These are phyloP conservation scores for Papilio gigon DNA, from an alignment of 2,888 invertebrate species.

Conservation along the genomic window DNA sequence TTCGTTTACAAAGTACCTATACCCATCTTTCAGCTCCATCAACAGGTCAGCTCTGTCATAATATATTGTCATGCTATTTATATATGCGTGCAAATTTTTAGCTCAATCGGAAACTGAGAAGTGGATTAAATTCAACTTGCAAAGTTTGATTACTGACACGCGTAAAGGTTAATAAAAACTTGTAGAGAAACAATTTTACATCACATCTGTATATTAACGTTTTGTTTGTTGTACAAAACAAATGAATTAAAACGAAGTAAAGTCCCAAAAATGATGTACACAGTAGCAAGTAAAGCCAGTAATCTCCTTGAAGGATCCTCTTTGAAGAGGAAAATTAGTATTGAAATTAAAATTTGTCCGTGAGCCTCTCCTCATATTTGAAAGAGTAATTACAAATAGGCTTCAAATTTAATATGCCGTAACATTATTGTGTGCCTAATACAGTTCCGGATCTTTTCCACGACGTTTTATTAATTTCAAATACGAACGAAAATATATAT, in stretches of 20 bases:
- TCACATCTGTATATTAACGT: no score
- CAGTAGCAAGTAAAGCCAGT: background rate
- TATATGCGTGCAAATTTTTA: no score
- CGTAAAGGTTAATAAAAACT: no score
- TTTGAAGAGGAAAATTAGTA: constrained; percentile 22
- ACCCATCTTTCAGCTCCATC: no score
- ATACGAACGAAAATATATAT: background rate
- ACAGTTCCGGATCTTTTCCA: background rate
- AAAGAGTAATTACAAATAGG: constrained; percentile 18
- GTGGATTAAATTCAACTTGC: no score
- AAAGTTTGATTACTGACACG: no score
- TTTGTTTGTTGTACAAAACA: constrained; percentile 3
- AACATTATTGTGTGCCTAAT: background rate
- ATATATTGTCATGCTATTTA: no score
- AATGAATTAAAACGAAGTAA: background rate
- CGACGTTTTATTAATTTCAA: background rate
- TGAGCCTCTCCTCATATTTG: constrained; percentile 7
- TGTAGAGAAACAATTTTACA: no score
- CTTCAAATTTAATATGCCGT: constrained; percentile 12
- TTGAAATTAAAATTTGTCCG: constrained; percentile 22
- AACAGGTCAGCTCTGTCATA: no score
- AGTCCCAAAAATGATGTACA: background rate
- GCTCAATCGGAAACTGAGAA: no score
- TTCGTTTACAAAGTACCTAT: no score
- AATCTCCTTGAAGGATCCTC: background rate